phyloP scores from a whole-genome alignment of 2,888 invertebrate species.

The Meloe dianella region DNA sequence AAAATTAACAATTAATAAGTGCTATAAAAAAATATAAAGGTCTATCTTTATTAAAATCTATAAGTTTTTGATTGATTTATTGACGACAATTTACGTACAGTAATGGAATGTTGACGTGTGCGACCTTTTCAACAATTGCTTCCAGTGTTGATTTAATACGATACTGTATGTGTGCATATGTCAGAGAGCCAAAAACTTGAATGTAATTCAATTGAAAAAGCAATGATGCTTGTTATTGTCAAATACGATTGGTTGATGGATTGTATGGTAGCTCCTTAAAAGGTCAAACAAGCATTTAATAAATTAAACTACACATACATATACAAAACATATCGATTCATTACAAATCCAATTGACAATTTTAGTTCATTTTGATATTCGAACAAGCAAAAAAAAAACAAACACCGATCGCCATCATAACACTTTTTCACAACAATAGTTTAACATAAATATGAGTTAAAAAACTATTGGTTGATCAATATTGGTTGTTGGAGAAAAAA shows the following conservation, averaged over 20 bases:
- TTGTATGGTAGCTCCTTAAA: constrained; percentile 30
- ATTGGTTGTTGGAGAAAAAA: not conserved
- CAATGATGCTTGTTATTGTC: constrained; percentile 36
- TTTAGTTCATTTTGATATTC: not conserved
- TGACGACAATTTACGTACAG: constrained; percentile 38
- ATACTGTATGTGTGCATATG: constrained; percentile 34
- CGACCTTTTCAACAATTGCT: constrained; percentile 39
- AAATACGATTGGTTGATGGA: constrained; percentile 39
- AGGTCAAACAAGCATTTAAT: constrained; percentile 34
- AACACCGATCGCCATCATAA: not conserved
- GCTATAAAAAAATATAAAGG: too few relatives aligned
- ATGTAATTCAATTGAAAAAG: constrained; percentile 42
- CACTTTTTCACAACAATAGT: not conserved
- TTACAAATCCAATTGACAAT: not conserved
- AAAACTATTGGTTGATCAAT: constrained; percentile 13
- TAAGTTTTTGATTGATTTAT: constrained; percentile 43
- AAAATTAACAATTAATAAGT: too few relatives aligned
- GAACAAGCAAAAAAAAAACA: not conserved
- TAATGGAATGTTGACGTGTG: constrained; percentile 38
- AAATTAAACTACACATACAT: constrained; percentile 18
- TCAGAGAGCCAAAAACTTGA: constrained; percentile 31
- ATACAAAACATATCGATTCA: constrained; percentile 2
- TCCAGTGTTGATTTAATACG: constrained; percentile 41
- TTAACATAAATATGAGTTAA: constrained; percentile 1
- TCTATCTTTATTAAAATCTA: constrained; percentile 33